A percentile compares a stretch with the other conserved stretches of the same genome.
Conservation (phyloP, 2,797 vertebrate species). For the Syngnathus acus region DNA sequence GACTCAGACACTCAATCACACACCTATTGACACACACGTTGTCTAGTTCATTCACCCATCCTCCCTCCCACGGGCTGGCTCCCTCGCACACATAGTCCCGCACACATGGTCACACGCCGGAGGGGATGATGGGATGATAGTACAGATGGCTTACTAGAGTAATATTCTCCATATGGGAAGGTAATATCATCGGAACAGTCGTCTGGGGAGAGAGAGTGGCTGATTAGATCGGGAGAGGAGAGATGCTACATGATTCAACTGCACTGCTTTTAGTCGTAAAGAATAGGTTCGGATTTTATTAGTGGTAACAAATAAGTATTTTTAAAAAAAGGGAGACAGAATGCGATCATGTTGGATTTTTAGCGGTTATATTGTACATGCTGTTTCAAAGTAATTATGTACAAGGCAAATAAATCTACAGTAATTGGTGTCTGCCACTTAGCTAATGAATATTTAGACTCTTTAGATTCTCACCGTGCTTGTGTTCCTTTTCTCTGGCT, state of each 20-base stretch:
- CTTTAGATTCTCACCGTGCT: not conserved
- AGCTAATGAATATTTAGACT: not conserved
- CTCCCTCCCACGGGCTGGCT: constrained; percentile 42
- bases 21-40: constrained; percentile 19
- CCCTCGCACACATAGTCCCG: constrained; percentile 21
- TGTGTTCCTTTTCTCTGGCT: not conserved
- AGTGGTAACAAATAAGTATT: not conserved
- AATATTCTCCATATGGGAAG: constrained; percentile 62
- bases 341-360: not conserved
- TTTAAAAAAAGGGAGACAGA: not conserved
- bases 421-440: not conserved
- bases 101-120: constrained; percentile 31
- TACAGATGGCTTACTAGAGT: constrained; percentile 64
- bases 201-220: constrained; percentile 32
- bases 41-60: constrained; percentile 28
- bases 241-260: constrained; percentile 17
- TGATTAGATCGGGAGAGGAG: constrained; percentile 40
- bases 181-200: constrained; percentile 55
- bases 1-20: constrained; percentile 25
- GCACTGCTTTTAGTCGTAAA: constrained; percentile 11
- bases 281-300: constrained; percentile 9
- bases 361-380: not conserved
- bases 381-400: not conserved
- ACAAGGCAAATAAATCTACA: not conserved
- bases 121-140: constrained; percentile 57